Evolutionary conservation across 2,888 invertebrate species (phyloP), one percentile per base, ranked within the genome.

Genomic region (Lypha dubia): DNA sequence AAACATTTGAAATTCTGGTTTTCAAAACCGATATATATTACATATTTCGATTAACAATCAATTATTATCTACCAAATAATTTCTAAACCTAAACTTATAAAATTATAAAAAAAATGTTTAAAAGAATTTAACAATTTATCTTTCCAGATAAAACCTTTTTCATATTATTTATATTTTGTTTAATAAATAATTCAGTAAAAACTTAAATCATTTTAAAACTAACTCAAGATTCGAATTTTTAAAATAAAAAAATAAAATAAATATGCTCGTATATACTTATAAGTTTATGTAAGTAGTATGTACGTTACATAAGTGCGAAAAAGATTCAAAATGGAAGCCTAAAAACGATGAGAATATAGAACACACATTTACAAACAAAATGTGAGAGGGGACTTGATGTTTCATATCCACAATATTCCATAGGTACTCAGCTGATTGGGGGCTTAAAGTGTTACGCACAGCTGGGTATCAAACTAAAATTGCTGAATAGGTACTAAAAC

Each of bases 401-500:
- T 83, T 63, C 71, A 80, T 38, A 80, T 3, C 60, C 85, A 83
- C 5, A 46, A 13, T 51, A 74, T 83, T 80, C 67, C 85, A 24
- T 51, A 41, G 75, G 56, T 82, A 75, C 74, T 76, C 81, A 73
- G 67, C 76, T 77, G 60, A 65, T 75, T 35, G 67, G 15, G 49
- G 38, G 17, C 24, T 58, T 53, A 22, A 44, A 35, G 35, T n/a
- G 0, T n/a, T 41, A 49, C 15, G 62, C 35, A 41, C 20, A 60
- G 80, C 80, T 73, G 58, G 81, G 81, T 71, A 56, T 32, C 20
- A 51, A 44, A 71, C 35, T 28, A 0, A 15, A 56, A 44, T 38
- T 28, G 76, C 84, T 84, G 84, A 81, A 84, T 77, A 77, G 80
- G 73, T 68, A 65, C 77, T 51, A 67, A 24, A 44, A 60, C 9